Conservation (phyloP, 2,113 vertebrate genomes). For the Pseudorectes ferrugineus region DNA sequence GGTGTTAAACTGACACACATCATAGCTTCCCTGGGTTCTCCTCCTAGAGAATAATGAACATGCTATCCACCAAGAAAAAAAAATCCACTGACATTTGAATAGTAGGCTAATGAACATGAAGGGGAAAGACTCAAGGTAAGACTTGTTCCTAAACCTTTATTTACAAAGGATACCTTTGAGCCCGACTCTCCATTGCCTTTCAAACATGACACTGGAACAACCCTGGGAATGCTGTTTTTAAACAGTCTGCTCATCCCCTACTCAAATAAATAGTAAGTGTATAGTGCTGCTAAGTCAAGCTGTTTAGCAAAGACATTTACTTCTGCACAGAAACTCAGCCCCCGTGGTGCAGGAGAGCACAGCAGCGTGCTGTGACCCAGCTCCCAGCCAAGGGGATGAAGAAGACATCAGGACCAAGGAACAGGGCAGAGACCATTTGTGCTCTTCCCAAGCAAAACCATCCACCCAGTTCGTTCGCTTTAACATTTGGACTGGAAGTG, state of each 20-base stretch:
- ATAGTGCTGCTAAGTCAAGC: not conserved
- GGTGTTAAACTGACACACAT: not conserved
- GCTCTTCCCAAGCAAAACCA: not conserved
- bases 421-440: not conserved
- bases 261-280: not conserved
- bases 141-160: not conserved
- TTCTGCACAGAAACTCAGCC: not conserved
- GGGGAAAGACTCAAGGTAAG: not conserved
- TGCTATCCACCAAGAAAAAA: not conserved
- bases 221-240: slow-evolving; percentile 6
- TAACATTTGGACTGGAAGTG: not conserved
- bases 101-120: not conserved
- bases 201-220: not conserved
- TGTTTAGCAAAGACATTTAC: not conserved
- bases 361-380: not conserved
- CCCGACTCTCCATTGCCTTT: slow-evolving; percentile 33
- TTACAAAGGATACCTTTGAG: slow-evolving; percentile 27
- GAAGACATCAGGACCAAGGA: not conserved
- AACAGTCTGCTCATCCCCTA: not conserved
- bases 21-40: not conserved
- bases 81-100: not conserved
- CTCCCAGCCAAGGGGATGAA: not conserved
- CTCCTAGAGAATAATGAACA: not conserved
- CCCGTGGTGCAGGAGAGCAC: not conserved
- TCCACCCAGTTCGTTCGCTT: not conserved